Evolutionary conservation across 2,113 vertebrate genomes (phyloP).

Genomic region (Chaenocephalus aceratus): DNA sequence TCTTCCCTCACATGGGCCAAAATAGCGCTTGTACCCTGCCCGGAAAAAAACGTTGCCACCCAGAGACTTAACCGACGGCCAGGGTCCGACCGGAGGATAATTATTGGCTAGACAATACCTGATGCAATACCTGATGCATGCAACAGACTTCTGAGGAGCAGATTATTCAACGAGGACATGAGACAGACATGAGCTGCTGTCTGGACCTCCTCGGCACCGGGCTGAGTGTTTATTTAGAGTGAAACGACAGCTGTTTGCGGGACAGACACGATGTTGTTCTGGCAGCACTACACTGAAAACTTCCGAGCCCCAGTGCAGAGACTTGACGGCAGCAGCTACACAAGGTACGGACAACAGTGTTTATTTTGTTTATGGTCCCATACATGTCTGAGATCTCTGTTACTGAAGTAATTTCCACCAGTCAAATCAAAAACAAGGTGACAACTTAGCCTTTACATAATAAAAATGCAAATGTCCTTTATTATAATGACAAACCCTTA

Average conservation of each 20-base stretch:
- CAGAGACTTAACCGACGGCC: conserved; percentile 33
- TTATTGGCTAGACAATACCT: conserved; percentile 54
- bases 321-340: conserved; percentile 61
- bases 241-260: conserved; percentile 33
- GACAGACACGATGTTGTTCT: conserved; percentile 83
- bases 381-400: not conserved
- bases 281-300: conserved; percentile 85
- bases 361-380: not conserved
- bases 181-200: conserved; percentile 3
- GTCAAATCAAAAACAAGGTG: no score
- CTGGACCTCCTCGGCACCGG: conserved; percentile 25
- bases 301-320: conserved; percentile 73
- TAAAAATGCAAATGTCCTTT: no score
- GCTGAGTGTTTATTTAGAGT: conserved; percentile 17
- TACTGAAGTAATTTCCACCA: not conserved
- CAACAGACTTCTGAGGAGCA: not conserved
- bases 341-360: conserved; percentile 71
- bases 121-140: not conserved
- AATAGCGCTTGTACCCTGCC: conserved; percentile 50
- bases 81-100: conserved; percentile 53
- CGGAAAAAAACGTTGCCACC: not conserved
- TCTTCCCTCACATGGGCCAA: conserved; percentile 25
- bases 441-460: no score
- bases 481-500: no score
- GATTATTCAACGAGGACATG: conserved; percentile 1